Evolutionary conservation across 2,888 invertebrate genomes (phyloP).

Genomic region (Lasioglossum malachurum): DNA sequence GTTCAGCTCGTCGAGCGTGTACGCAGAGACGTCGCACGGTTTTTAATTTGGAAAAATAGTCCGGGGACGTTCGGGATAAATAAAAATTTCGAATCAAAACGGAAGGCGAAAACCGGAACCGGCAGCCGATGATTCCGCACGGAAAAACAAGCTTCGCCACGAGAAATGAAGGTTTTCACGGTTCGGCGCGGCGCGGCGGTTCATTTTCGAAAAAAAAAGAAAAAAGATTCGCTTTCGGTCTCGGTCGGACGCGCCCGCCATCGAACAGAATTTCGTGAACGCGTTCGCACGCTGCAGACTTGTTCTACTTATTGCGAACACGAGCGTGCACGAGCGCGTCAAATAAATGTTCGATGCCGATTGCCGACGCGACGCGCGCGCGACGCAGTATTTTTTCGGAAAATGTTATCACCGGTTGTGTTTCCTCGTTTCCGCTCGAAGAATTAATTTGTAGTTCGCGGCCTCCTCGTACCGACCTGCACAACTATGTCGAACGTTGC

Average conservation of each 20-base stretch:
- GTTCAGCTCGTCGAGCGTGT: not conserved
- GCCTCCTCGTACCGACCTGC: not conserved
- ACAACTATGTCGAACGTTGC: not conserved
- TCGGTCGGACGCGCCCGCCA: not conserved
- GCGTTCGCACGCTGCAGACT: not conserved
- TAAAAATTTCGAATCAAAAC: not conserved
- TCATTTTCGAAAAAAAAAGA: not conserved
- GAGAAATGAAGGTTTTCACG: not conserved
- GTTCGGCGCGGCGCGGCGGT: too few relatives aligned
- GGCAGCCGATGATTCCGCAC: not conserved
- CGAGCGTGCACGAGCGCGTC: not conserved
- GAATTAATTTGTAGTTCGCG: not conserved
- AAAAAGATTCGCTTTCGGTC: not conserved
- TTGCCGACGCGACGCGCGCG: not conserved
- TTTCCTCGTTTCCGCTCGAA: not conserved
- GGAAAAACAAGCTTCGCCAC: not conserved
- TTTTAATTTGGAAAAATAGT: not conserved
- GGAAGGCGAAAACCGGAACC: not conserved
- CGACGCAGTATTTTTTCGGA: too few relatives aligned
- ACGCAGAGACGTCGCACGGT: not conserved
- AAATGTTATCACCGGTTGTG: not conserved
- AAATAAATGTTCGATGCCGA: not conserved
- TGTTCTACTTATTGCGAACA: not conserved
- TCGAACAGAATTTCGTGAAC: not conserved
- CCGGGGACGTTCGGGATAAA: not conserved